Conservation (phyloP, 2,797 vertebrate genomes). For the Dallia pectoralis region DNA sequence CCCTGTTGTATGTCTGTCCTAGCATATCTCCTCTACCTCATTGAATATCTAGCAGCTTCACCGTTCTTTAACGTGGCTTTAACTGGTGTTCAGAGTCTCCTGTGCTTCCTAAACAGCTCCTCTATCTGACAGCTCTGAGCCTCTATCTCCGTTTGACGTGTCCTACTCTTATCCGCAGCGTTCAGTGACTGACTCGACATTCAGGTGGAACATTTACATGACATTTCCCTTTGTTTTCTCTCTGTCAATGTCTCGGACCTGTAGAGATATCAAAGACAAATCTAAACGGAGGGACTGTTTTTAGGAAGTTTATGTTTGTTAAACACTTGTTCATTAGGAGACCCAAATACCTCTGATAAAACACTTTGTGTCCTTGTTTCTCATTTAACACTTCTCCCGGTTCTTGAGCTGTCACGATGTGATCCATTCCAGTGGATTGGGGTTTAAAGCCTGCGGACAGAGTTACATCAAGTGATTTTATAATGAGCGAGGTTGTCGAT, state of each 20-base stretch:
- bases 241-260: background rate
- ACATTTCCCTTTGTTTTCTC: background rate
- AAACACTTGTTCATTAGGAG: slow-evolving; percentile 54
- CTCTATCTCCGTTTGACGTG: background rate
- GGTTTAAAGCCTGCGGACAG: slow-evolving; percentile 69
- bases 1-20: background rate
- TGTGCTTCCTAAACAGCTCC: slow-evolving; percentile 22
- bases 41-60: slow-evolving; percentile 26
- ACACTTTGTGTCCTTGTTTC: slow-evolving; percentile 64
- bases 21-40: slow-evolving; percentile 18
- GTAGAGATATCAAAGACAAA: background rate
- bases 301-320: slow-evolving; percentile 36
- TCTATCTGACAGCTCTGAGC: slow-evolving; percentile 30
- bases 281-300: slow-evolving; percentile 13
- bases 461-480: slow-evolving; percentile 42
- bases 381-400: slow-evolving; percentile 62
- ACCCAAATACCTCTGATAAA: slow-evolving; percentile 47
- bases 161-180: background rate
- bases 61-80: slow-evolving; percentile 30
- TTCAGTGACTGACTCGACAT: background rate
- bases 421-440: slow-evolving; percentile 64
- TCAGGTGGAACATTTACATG: background rate
- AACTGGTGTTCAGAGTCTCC: background rate
- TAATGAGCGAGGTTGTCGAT: background rate
- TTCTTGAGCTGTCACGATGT: slow-evolving; percentile 64